These are phyloP conservation scores for Platycercus adscitus DNA, from an alignment of 2,113 vertebrate genomes.

Conservation along the genomic window DNA sequence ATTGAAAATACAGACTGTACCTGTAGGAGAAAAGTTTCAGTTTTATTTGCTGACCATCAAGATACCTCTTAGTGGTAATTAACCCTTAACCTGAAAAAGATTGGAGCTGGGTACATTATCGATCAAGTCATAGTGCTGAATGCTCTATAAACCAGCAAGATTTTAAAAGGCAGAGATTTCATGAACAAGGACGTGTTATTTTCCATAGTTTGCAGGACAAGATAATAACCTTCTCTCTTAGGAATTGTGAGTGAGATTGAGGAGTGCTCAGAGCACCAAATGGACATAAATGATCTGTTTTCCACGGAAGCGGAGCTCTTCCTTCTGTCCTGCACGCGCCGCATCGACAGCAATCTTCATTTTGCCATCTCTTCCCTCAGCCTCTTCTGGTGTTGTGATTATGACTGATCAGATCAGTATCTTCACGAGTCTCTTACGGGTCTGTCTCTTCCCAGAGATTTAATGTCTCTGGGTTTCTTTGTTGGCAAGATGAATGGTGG, in stretches of 20 bases:
- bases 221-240: neutral
- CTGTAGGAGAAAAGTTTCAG: neutral
- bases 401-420: neutral
- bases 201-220: neutral
- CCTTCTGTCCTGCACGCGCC: rapidly evolving
- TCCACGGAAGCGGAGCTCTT: rapidly evolving
- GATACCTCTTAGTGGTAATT: neutral
- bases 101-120: neutral
- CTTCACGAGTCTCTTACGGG: neutral
- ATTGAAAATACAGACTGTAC: neutral
- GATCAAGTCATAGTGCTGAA: neutral
- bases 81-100: neutral
- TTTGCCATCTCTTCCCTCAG: neutral
- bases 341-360: neutral
- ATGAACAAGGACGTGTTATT: neutral
- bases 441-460: neutral
- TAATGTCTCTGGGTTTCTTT: neutral
- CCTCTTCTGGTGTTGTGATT: neutral
- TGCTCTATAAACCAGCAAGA: rapidly evolving
- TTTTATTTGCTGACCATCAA: neutral
- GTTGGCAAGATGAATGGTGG: neutral
- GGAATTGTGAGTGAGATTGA: neutral
- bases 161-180: neutral
- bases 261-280: neutral
- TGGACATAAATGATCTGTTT: neutral